phyloP scores from a whole-genome alignment of 1,140 invertebrate species.

The Drosophila tsacasi region DNA sequence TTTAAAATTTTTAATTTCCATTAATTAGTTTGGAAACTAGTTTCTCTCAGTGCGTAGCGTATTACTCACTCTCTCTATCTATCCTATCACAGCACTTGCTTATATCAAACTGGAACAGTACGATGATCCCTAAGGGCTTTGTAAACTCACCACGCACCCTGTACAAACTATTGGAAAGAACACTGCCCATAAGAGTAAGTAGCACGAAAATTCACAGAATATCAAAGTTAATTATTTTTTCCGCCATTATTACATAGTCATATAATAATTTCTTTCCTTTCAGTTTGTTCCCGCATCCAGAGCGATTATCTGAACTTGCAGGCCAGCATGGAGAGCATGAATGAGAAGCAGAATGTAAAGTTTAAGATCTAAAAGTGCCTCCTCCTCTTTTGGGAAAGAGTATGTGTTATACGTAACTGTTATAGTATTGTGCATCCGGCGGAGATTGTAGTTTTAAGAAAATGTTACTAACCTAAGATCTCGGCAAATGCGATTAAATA shows the following conservation, averaged over 20 bases:
- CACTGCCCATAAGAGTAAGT: constrained; percentile 72
- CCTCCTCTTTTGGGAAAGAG: neutral
- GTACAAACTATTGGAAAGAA: constrained; percentile 54
- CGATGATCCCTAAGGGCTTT: constrained; percentile 77
- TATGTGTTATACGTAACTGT: constrained; percentile 34
- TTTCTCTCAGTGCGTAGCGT: constrained; percentile 19
- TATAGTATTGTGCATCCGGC: constrained; percentile 22
- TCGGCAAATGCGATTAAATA: constrained; percentile 6
- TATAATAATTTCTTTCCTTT: constrained; percentile 36
- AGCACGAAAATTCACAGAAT: constrained; percentile 27
- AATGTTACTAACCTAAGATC: constrained; percentile 11
- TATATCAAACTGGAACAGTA: constrained; percentile 85
- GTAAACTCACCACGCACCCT: constrained; percentile 58
- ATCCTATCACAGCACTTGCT: constrained; percentile 83
- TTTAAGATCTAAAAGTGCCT: constrained; percentile 72
- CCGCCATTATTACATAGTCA: neutral
- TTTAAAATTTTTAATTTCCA: too few species aligned
- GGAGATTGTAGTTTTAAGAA: constrained; percentile 2
- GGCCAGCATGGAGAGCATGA: constrained; percentile 72
- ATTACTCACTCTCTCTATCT: constrained; percentile 46
- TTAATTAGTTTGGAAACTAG: too few species aligned
- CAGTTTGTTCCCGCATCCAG: constrained; percentile 77
- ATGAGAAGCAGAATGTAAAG: constrained; percentile 76
- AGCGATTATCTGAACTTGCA: constrained; percentile 69
- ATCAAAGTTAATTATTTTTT: neutral